Base-by-base conservation (phyloP, 1,140 invertebrate species). In the Drosophila leontia region DNA sequence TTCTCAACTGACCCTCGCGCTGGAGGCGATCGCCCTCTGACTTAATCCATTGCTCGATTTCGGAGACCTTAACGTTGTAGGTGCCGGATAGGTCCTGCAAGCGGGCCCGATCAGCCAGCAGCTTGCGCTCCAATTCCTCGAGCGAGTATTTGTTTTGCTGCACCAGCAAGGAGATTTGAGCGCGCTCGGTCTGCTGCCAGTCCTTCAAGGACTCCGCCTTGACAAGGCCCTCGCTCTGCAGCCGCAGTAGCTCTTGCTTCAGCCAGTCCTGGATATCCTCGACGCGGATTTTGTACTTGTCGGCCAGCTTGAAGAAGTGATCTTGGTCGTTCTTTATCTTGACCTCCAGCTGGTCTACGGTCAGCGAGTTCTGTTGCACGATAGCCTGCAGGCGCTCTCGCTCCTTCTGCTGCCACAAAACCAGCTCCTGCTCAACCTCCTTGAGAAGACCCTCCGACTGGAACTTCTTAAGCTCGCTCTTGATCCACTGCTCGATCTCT, bases 261-360 rank as follows among this genome's bases (percentile, higher is more conserved):
- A 92, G 45, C 91, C 91, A 92, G 0, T 92, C 90, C 51, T 92
- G 83, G 1, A 92, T 86, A 51, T 92, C 91, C 7, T 91, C 87
- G 1, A 92, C 86, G 8, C 61, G 69, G 3, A 92, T 51, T 29
- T 92, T 91, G 29, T 92, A 92, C n/a, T 72, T 88, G 19, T 88
- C 87, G 19, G 91, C 91, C 69, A 92, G 50, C 19, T 82, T 67
- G 13, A 83, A 79, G 51, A 92, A 88, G 58, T 91, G 86, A 4
- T 78, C 47, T 12, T 92, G 91, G 59, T 92, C 91, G n/a, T 60
- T 75, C 51, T 91, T 92, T n/a, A 92, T 91, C 37, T 87, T 91
- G 0, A 70, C 41, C 57, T 92, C 86, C 69, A 92, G 59, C 42
- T 92, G 81, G 1, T 91, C 80, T 29, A 92, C 80, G 1, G 91